Percentiles rank a stretch among this genome's conserved stretches.
phyloP scores from a whole-genome alignment of 2,888 invertebrate genomes.

The Cataglyphis rosenhaueri region DNA sequence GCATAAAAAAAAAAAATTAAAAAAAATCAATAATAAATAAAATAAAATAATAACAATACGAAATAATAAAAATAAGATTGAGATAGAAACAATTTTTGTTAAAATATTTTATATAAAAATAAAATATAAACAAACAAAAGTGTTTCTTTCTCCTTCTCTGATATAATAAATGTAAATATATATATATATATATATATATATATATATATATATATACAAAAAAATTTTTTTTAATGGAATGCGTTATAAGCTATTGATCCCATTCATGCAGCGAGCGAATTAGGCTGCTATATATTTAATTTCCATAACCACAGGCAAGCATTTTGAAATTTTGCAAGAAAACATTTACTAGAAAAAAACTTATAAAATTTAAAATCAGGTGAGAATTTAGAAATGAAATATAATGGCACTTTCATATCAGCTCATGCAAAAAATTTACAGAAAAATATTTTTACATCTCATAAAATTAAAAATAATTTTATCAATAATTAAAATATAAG shows the following conservation, averaged over 20 bases:
- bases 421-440: slow-evolving; percentile 58
- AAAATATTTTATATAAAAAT: background rate
- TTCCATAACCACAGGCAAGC: slow-evolving; percentile 71
- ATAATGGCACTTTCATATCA: slow-evolving; percentile 63
- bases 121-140: background rate
- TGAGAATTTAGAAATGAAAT: slow-evolving; percentile 69
- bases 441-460: slow-evolving; percentile 20
- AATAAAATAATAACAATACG: background rate
- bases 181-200: background rate
- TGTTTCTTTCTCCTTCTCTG: background rate
- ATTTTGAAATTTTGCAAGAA: slow-evolving; percentile 66
- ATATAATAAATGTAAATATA: background rate
- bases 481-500: slow-evolving; percentile 6
- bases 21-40: background rate
- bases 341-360: slow-evolving; percentile 53
- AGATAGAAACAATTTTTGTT: background rate
- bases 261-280: slow-evolving; percentile 79
- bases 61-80: background rate
- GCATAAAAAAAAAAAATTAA: background rate
- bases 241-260: slow-evolving; percentile 51
- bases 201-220: background rate
- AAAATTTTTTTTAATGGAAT: background rate
- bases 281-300: slow-evolving; percentile 78
- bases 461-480: slow-evolving; percentile 19
- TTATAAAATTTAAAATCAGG: slow-evolving; percentile 57